These are phyloP conservation scores for Buteo buteo DNA, from an alignment of 2,113 vertebrate genomes.

Conservation along the genomic window DNA sequence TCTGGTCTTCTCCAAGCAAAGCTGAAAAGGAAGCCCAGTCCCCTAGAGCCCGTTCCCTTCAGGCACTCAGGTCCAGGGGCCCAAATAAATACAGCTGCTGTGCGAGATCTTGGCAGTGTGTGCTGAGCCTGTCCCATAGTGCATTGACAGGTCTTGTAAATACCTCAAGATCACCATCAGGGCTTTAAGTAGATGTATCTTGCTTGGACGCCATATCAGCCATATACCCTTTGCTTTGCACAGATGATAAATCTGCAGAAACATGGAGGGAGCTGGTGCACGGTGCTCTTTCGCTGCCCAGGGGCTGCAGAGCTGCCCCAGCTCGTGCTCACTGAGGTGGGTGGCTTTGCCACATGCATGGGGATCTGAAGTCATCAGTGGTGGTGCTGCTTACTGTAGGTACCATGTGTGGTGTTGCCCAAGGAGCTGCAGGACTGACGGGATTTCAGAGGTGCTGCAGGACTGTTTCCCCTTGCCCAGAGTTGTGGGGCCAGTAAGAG, in stretches of 20 bases:
- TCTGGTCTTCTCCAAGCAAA: neutral
- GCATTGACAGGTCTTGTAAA: neutral
- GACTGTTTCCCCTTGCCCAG: neutral
- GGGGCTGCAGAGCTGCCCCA: neutral
- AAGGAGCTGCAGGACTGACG: rapidly evolving
- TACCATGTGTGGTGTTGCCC: neutral
- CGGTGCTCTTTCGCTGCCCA: rapidly evolving
- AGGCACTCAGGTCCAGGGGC: neutral
- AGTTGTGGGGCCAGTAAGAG: neutral
- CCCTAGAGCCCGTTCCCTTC: neutral
- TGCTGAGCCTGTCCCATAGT: neutral
- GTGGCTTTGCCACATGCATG: rapidly evolving
- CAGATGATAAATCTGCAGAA: neutral
- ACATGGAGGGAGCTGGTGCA: neutral
- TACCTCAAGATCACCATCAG: neutral
- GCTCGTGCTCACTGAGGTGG: rapidly evolving
- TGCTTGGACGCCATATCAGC: rapidly evolving
- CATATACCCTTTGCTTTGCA: neutral
- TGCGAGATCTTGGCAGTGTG: neutral
- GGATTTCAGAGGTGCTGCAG: neutral
- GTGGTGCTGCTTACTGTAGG: neutral
- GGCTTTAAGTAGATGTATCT: neutral
- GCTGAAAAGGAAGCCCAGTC: neutral
- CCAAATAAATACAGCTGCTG: rapidly evolving
- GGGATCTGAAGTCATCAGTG: neutral